A percentile compares a stretch with the other conserved stretches of the same genome.
phyloP scores from a whole-genome alignment of 2,113 vertebrate species.

The Xiphophorus maculatus region DNA sequence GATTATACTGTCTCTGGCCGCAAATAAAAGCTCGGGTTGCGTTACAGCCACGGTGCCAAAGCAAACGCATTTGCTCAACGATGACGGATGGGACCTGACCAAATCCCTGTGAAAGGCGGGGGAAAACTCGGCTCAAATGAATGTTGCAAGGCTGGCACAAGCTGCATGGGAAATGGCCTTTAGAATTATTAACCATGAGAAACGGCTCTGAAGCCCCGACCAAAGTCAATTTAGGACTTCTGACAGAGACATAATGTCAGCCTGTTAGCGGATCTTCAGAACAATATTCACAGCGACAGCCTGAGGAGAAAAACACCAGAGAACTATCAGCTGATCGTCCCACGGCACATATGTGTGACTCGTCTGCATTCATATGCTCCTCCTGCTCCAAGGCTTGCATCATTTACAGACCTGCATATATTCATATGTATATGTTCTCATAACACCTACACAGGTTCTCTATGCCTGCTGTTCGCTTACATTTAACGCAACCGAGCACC shows the following conservation, averaged over 20 bases:
- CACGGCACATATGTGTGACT: conserved; percentile 35
- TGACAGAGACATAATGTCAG: background rate
- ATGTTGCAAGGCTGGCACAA: conserved; percentile 39
- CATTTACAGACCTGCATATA: background rate
- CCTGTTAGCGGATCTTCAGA: conserved; percentile 12
- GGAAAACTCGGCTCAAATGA: conserved; percentile 15
- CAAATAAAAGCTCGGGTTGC: conserved; percentile 60
- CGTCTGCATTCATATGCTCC: conserved; percentile 32
- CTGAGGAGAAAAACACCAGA: conserved; percentile 53
- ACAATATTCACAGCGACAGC: conserved; percentile 61
- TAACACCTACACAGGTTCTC: background rate
- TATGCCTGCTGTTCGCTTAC: background rate
- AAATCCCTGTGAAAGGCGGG: conserved; percentile 44
- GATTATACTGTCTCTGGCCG: conserved; percentile 37
- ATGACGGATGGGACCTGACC: conserved; percentile 46
- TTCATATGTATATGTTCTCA: background rate
- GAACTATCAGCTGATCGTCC: conserved; percentile 41
- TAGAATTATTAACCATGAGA: conserved; percentile 13
- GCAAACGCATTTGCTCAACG: conserved; percentile 35
- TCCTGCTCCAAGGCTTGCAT: background rate
- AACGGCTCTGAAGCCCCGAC: background rate
- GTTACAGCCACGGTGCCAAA: conserved; percentile 44
- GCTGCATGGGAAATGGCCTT: conserved; percentile 36
- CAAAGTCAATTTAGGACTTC: background rate
- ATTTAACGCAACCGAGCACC: conserved; percentile 29